Conservation (phyloP, 2,888 invertebrate genomes). For the Leucoptera coffeella region DNA sequence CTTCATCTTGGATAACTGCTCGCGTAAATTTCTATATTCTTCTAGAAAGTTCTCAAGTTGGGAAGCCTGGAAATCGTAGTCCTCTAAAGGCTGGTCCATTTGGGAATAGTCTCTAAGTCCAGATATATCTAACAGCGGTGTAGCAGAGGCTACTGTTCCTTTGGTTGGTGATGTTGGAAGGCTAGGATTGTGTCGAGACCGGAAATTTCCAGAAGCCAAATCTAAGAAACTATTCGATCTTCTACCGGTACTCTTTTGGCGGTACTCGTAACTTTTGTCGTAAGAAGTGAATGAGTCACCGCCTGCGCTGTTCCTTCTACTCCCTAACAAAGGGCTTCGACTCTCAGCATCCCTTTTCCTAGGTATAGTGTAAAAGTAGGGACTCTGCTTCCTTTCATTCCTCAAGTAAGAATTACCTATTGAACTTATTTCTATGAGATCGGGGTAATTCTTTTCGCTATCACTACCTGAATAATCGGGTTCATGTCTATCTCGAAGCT, state of each 20-base stretch:
- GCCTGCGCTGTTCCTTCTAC: conserved; percentile 66
- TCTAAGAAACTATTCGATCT: conserved; percentile 68
- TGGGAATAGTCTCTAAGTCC: conserved; percentile 46
- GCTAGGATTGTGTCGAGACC: conserved; percentile 48
- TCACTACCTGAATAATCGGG: conserved; percentile 45
- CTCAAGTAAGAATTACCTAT: conserved; percentile 30
- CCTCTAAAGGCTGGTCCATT: conserved; percentile 31
- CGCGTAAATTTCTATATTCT: conserved; percentile 70
- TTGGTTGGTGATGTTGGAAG: conserved; percentile 62
- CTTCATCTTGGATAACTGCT: conserved; percentile 75
- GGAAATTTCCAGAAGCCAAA: conserved; percentile 45
- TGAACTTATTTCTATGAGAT: conserved; percentile 47
- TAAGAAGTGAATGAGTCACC: conserved; percentile 54
- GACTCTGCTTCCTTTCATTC: conserved; percentile 32
- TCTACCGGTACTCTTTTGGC: conserved; percentile 28
- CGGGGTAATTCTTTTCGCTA: conserved; percentile 51
- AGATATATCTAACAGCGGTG: conserved; percentile 57
- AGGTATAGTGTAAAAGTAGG: conserved; percentile 64
- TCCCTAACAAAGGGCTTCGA: conserved; percentile 67
- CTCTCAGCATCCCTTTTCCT: conserved; percentile 58
- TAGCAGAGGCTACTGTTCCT: conserved; percentile 45
- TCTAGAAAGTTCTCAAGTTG: conserved; percentile 74
- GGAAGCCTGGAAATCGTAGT: conserved; percentile 73
- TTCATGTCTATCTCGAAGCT: conserved; percentile 31
- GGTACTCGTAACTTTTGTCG: conserved; percentile 24